A percentile compares a stretch with the other conserved stretches of the same genome.
These are phyloP conservation scores for Octonoba sinensis DNA, from an alignment of 2,888 invertebrate genomes.

Conservation along the genomic window DNA sequence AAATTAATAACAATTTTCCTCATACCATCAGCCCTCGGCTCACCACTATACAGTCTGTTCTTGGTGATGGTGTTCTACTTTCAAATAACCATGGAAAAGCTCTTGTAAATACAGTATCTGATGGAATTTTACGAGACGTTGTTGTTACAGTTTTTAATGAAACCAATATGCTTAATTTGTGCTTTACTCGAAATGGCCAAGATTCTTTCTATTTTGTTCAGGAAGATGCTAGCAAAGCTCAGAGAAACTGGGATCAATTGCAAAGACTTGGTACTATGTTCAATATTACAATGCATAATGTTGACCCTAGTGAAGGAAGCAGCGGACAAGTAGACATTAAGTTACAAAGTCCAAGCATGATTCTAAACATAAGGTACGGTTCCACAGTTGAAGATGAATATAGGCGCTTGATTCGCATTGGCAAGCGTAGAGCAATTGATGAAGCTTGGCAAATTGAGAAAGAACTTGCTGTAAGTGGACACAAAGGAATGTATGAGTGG, in stretches of 20 bases:
- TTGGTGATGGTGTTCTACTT: conserved; percentile 85
- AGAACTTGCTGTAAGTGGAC: conserved; percentile 76
- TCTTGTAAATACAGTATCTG: conserved; percentile 85
- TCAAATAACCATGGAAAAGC: conserved; percentile 74
- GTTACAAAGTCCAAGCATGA: conserved; percentile 91
- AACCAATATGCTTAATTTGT: conserved; percentile 87
- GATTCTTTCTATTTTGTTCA: conserved; percentile 95
- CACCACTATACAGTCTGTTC: conserved; percentile 70
- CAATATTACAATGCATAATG: conserved; percentile 65
- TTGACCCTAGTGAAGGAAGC: conserved; percentile 63
- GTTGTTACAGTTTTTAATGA: conserved; percentile 93
- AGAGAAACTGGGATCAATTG: conserved; percentile 88
- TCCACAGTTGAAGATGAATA: conserved; percentile 89
- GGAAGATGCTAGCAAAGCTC: conserved; percentile 83
- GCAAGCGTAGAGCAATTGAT: conserved; percentile 85
- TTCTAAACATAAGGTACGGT: conserved; percentile 92
- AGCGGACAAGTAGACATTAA: conserved; percentile 77
- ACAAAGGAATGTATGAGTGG: conserved; percentile 80
- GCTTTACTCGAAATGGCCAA: conserved; percentile 74
- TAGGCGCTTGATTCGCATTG: conserved; percentile 87
- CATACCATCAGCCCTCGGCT: conserved; percentile 61
- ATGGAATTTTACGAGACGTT: conserved; percentile 90
- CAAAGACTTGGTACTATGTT: conserved; percentile 80
- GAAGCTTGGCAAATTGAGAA: conserved; percentile 95
- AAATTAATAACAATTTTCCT: conserved; percentile 61